phyloP scores from a whole-genome alignment of 2,888 invertebrate species.

The Caenorhabditis sp. region DNA sequence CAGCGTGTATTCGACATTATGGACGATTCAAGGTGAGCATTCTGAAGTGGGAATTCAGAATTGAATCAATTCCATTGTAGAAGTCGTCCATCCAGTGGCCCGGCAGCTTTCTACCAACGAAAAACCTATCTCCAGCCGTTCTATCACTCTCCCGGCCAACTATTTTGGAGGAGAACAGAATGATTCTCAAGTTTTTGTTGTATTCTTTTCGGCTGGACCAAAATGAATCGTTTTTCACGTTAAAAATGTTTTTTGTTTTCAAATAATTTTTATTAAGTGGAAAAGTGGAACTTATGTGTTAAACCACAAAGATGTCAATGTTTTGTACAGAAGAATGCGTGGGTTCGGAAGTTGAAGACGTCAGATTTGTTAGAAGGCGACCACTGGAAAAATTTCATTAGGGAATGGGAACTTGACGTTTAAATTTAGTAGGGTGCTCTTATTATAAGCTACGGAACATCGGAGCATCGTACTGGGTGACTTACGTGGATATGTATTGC shows the following conservation, averaged over 20 bases:
- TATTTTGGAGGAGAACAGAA: conserved; percentile 28
- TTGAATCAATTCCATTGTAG: background rate
- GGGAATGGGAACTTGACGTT: background rate
- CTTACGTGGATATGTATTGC: conserved; percentile 58
- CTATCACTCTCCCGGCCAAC: conserved; percentile 31
- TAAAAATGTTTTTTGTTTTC: too few relatives aligned
- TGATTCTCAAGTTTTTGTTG: background rate
- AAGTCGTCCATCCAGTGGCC: conserved; percentile 11
- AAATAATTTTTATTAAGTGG: background rate
- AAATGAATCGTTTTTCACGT: too few relatives aligned
- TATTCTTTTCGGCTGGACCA: background rate
- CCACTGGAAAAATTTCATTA: conserved; percentile 46
- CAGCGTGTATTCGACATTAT: conserved; percentile 58
- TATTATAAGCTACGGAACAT: background rate
- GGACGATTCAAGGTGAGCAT: conserved; percentile 41
- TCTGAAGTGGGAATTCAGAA: background rate
- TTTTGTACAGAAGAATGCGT: conserved; percentile 18
- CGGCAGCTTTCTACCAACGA: conserved; percentile 41
- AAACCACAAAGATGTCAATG: conserved; percentile 54
- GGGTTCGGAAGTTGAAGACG: conserved; percentile 21
- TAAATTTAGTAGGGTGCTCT: too few relatives aligned
- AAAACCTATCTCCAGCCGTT: conserved; percentile 50
- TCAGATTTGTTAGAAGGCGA: conserved; percentile 47
- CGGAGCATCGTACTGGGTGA: background rate
- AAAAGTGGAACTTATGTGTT: too few relatives aligned